Percentiles rank a stretch among this genome's conserved stretches.
phyloP scores from a whole-genome alignment of 2,797 vertebrate genomes.

The Liparis tanakae region DNA sequence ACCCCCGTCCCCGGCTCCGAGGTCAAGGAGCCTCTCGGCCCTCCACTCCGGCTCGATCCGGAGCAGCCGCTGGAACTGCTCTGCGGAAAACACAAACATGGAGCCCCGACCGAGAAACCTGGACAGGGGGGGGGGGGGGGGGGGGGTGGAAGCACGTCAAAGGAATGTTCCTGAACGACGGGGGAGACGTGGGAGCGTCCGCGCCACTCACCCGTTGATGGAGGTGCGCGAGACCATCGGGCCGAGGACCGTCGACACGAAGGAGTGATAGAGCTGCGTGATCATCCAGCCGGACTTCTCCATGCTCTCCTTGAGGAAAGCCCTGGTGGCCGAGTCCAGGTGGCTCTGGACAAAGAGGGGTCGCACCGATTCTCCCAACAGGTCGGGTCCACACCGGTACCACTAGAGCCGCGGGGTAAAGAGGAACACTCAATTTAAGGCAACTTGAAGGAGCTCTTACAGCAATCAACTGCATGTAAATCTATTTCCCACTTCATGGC shows the following conservation, averaged over 20 bases:
- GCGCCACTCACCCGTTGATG: constrained; percentile 92
- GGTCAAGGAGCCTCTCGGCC: constrained; percentile 90
- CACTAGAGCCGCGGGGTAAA: constrained; percentile 82
- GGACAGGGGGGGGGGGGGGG: constrained; percentile 12
- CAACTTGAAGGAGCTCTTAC: background rate
- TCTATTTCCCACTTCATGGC: background rate
- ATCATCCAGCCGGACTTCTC: constrained; percentile 97
- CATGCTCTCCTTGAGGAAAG: constrained; percentile 90
- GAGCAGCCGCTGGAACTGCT: constrained; percentile 93
- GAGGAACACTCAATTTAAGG: background rate
- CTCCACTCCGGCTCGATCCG: constrained; percentile 90
- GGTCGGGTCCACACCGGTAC: constrained; percentile 90
- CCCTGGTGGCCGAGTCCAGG: constrained; percentile 90
- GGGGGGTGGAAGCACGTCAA: background rate
- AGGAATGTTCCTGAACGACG: too few relatives aligned
- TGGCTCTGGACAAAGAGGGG: constrained; percentile 92
- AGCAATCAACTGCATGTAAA: too few relatives aligned
- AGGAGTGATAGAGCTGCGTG: constrained; percentile 96
- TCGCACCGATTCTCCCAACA: constrained; percentile 87
- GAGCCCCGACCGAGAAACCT: constrained; percentile 96
- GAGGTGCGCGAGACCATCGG: constrained; percentile 96
- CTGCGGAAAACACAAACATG: constrained; percentile 96
- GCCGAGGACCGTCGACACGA: constrained; percentile 93
- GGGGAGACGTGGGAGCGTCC: background rate
- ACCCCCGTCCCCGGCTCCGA: constrained; percentile 96